These are phyloP conservation scores for Pseudomugil gertrudae DNA, from an alignment of 2,797 vertebrate species.

Conservation along the genomic window DNA sequence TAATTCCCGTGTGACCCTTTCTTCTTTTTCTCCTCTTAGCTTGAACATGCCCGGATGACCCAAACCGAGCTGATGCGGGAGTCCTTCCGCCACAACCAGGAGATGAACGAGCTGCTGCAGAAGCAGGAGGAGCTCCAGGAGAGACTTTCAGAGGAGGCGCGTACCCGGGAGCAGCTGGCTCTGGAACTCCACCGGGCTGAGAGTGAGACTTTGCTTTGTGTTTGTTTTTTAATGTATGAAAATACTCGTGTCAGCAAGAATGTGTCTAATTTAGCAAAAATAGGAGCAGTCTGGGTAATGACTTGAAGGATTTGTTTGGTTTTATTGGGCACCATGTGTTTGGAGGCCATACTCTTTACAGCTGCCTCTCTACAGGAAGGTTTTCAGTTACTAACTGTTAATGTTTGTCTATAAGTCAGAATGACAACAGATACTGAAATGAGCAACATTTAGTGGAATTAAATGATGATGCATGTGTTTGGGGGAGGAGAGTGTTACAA, in stretches of 20 bases:
- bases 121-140: conserved; percentile 95
- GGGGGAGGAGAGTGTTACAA: conserved; percentile 14
- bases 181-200: conserved; percentile 93
- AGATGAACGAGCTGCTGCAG: conserved; percentile 87
- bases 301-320: rapidly evolving
- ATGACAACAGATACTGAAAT: conserved; percentile 19
- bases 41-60: conserved; percentile 93
- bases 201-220: conserved; percentile 77
- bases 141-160: conserved; percentile 86
- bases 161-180: conserved; percentile 90
- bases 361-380: background rate
- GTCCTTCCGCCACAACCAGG: conserved; percentile 90
- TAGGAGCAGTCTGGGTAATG: background rate
- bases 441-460: conserved; percentile 11
- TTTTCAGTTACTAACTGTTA: background rate
- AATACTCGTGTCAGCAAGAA: rapidly evolving
- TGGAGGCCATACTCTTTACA: background rate
- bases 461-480: conserved; percentile 33
- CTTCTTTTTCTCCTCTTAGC: conserved; percentile 72
- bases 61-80: conserved; percentile 95
- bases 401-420: conserved; percentile 2
- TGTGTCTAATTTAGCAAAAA: background rate
- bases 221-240: rapidly evolving
- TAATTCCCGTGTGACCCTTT: background rate
- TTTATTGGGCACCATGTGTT: background rate